Conservation (phyloP, 2,888 invertebrate genomes). For the Drosophila subsilvestris region DNA sequence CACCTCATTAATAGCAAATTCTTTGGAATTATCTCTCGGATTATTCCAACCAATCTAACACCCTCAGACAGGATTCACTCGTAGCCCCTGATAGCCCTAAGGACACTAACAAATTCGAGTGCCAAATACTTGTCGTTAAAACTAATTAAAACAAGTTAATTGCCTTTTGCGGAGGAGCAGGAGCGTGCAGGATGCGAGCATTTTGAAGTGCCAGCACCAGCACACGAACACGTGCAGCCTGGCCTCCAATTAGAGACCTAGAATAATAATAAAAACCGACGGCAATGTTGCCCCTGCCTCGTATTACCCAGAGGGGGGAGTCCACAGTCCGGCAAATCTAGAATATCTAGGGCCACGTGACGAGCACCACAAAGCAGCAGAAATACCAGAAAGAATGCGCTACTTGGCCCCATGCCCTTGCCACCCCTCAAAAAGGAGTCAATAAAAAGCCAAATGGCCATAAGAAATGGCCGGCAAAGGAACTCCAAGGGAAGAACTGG, state of each 20-base stretch:
- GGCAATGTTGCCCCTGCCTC: conserved; percentile 14
- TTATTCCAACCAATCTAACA: not conserved
- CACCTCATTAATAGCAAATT: conserved; percentile 1
- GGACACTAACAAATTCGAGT: conserved; percentile 55
- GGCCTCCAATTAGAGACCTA: conserved; percentile 59
- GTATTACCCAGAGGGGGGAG: conserved; percentile 1
- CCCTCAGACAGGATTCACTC: not conserved
- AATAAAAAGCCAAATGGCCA: conserved; percentile 78
- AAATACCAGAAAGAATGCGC: conserved; percentile 13
- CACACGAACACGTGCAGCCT: conserved; percentile 32
- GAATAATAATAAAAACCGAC: conserved; percentile 30
- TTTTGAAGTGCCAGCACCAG: conserved; percentile 64
- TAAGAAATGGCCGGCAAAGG: conserved; percentile 71
- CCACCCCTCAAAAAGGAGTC: conserved; percentile 51
- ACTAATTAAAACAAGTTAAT: conserved; percentile 78
- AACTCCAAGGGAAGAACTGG: conserved; percentile 45
- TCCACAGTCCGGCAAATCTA: not conserved
- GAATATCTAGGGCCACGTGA: conserved; percentile 45
- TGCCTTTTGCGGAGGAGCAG: conserved; percentile 60
- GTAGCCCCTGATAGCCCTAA: conserved; percentile 7
- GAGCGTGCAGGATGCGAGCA: conserved; percentile 72
- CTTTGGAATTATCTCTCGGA: no score
- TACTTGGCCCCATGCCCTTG: not conserved
- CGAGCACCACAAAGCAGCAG: conserved; percentile 17
- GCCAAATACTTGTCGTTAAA: conserved; percentile 73